A percentile compares a stretch with the other conserved stretches of the same genome.
Conservation (phyloP, 2,113 vertebrate genomes). For the Sceloporus tristichus region DNA sequence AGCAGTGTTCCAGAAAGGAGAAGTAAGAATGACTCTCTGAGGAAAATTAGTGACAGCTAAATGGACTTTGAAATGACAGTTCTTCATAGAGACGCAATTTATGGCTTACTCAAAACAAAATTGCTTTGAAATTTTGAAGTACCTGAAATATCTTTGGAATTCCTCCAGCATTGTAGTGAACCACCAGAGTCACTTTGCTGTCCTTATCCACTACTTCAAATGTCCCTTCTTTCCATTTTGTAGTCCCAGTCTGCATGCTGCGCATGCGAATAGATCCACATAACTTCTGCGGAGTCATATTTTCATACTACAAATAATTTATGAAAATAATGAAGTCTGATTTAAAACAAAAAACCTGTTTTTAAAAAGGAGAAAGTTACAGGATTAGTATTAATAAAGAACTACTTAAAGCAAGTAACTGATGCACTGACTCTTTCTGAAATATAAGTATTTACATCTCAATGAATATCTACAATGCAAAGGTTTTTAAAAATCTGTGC, state of each 20-base stretch:
- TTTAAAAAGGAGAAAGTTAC: neutral
- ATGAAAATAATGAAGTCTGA: slow-evolving; percentile 9
- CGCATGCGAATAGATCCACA: slow-evolving; percentile 88
- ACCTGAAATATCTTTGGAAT: slow-evolving; percentile 91
- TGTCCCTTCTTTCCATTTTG: slow-evolving; percentile 94
- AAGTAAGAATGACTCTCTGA: slow-evolving; percentile 53
- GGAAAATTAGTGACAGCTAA: slow-evolving; percentile 32
- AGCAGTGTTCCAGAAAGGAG: slow-evolving; percentile 57
- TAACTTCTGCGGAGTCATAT: slow-evolving; percentile 87
- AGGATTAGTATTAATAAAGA: neutral
- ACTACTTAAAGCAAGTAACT: neutral
- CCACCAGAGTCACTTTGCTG: slow-evolving; percentile 89
- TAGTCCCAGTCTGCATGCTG: slow-evolving; percentile 89
- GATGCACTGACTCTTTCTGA: neutral
- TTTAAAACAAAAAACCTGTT: slow-evolving; percentile 50
- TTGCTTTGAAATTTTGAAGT: slow-evolving; percentile 56
- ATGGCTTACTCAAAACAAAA: slow-evolving; percentile 59
- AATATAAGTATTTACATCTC: neutral
- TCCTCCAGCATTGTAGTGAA: slow-evolving; percentile 92
- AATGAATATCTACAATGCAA: no score
- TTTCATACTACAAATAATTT: slow-evolving; percentile 62
- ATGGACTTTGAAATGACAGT: slow-evolving; percentile 58
- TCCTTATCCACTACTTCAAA: slow-evolving; percentile 98
- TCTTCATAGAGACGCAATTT: slow-evolving; percentile 52
- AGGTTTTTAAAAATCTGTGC: neutral